Evolutionary conservation across 2,113 vertebrate species (phyloP).

Genomic region (Psittacus erithacus): DNA sequence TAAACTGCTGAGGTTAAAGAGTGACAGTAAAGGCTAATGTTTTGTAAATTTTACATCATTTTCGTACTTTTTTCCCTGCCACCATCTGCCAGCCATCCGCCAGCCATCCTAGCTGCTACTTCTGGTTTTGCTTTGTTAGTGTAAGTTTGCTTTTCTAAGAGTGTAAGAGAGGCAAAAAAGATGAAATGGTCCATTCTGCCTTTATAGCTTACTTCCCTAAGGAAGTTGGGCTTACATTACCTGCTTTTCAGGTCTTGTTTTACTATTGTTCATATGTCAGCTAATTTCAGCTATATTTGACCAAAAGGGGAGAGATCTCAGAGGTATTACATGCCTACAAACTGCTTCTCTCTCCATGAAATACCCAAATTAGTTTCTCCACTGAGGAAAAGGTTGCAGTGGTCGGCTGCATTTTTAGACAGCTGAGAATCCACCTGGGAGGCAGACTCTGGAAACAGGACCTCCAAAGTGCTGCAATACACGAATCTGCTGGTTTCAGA

Average conservation of each 20-base stretch:
- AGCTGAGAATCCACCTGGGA: background rate
- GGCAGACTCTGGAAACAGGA: background rate
- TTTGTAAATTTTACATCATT: background rate
- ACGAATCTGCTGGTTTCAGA: rapidly evolving
- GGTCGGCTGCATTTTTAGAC: background rate
- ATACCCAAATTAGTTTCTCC: background rate
- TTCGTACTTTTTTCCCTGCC: background rate
- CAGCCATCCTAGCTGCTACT: background rate
- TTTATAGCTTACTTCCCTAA: background rate
- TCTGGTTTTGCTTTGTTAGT: background rate
- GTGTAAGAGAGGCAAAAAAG: background rate
- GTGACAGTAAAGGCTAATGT: background rate
- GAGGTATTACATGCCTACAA: background rate
- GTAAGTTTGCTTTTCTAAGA: background rate
- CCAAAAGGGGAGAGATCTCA: background rate
- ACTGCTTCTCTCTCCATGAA: background rate
- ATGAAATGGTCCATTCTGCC: background rate
- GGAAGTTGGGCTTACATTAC: background rate
- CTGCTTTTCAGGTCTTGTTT: background rate
- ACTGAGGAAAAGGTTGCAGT: background rate
- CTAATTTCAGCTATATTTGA: background rate
- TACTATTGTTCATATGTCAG: background rate
- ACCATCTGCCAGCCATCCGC: background rate
- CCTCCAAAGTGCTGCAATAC: background rate
- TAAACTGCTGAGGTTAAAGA: background rate